phyloP scores from a whole-genome alignment of 2,888 invertebrate species.

The Agrilus biguttatus region DNA sequence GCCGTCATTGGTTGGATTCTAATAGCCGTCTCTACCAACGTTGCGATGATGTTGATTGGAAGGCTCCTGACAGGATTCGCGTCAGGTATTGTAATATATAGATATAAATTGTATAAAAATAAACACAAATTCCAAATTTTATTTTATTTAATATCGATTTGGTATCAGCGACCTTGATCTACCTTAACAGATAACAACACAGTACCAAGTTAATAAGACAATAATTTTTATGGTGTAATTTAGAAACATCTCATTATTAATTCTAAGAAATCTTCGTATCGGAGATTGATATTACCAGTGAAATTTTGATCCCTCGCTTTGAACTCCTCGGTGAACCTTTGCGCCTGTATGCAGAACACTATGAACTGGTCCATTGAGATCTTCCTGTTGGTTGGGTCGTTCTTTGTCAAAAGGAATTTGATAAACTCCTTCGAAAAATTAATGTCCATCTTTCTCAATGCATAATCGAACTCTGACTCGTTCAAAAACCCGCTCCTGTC shows the following conservation, averaged over 20 bases:
- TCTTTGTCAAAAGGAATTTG: slow-evolving; percentile 20
- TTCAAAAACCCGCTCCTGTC: slow-evolving; percentile 20
- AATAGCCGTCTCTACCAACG: slow-evolving; percentile 35
- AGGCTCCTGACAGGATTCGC: slow-evolving; percentile 40
- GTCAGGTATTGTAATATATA: slow-evolving; percentile 34
- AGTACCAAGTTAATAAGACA: too few relatives aligned
- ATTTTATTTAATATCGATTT: too few relatives aligned
- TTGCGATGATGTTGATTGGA: slow-evolving; percentile 37
- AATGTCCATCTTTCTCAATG: slow-evolving; percentile 22
- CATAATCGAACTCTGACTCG: slow-evolving; percentile 20
- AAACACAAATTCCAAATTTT: too few relatives aligned
- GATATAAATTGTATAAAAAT: background rate
- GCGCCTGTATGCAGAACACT: slow-evolving; percentile 28
- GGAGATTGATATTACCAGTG: slow-evolving; percentile 22
- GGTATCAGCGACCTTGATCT: too few relatives aligned
- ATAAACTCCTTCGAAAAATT: slow-evolving; percentile 22
- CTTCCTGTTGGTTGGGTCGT: slow-evolving; percentile 18
- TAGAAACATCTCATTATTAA: slow-evolving; percentile 21
- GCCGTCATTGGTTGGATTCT: slow-evolving; percentile 39
- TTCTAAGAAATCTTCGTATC: slow-evolving; percentile 26
- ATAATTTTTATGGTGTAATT: too few relatives aligned
- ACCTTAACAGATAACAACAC: too few relatives aligned
- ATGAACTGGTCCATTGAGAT: slow-evolving; percentile 27
- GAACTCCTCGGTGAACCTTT: slow-evolving; percentile 27
- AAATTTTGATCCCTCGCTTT: slow-evolving; percentile 22